These are phyloP conservation scores for Carapus acus DNA, from an alignment of 2,797 vertebrate species.

Conservation along the genomic window DNA sequence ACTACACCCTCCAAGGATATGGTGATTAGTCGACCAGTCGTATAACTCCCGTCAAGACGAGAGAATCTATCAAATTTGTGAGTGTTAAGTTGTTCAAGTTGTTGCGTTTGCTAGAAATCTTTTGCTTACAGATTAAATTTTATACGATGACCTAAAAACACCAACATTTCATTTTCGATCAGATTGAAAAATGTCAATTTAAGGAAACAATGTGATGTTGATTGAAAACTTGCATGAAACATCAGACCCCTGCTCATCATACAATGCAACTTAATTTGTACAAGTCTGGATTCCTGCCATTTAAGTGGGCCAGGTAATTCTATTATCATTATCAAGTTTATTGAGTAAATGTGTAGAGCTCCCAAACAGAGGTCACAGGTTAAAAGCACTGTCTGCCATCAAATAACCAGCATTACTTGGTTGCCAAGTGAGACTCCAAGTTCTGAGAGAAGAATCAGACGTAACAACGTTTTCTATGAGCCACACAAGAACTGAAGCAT, in stretches of 20 bases:
- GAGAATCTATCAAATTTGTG: background rate
- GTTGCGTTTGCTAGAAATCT: background rate
- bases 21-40: constrained; percentile 6
- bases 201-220: background rate
- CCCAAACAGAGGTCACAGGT: constrained; percentile 41
- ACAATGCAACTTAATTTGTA: constrained; percentile 35
- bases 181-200: background rate
- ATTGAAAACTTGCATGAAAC: constrained; percentile 31
- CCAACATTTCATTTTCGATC: constrained; percentile 1
- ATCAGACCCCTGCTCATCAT: constrained; percentile 28
- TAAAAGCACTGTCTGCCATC: constrained; percentile 34
- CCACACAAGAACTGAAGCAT: constrained; percentile 36
- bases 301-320: constrained; percentile 27
- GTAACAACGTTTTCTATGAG: constrained; percentile 32
- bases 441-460: constrained; percentile 40
- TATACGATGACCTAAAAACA: background rate
- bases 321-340: constrained; percentile 40
- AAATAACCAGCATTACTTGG: constrained; percentile 37
- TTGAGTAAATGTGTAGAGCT: constrained; percentile 44
- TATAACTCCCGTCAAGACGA: background rate
- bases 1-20: constrained; percentile 18
- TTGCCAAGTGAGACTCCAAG: constrained; percentile 26
- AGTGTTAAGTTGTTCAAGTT: background rate
- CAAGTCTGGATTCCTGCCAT: constrained; percentile 38
- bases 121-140: background rate